A percentile compares a stretch with the other conserved stretches of the same genome.
Evolutionary conservation across 2,113 vertebrate species (phyloP).

Genomic region (Chamaea fasciata): DNA sequence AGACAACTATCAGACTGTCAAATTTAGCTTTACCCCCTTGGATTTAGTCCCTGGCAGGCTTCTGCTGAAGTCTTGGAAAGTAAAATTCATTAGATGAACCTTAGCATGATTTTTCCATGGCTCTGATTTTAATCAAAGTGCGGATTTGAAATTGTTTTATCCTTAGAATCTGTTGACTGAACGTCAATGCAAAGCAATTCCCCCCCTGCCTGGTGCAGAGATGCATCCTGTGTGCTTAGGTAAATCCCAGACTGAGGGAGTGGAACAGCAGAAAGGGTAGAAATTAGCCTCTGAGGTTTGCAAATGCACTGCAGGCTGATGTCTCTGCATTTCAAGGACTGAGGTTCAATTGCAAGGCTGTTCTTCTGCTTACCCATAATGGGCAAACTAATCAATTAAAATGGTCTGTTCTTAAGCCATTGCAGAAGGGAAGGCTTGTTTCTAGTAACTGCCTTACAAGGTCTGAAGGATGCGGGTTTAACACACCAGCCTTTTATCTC

Average conservation of each 20-base stretch:
- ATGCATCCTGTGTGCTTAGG: background rate
- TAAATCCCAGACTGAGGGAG: slow-evolving; percentile 15
- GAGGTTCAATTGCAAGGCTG: background rate
- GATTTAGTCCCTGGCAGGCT: background rate
- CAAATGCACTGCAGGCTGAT: background rate
- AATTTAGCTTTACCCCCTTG: background rate
- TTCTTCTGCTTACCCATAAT: background rate
- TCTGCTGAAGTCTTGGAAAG: background rate
- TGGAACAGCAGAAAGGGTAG: slow-evolving; percentile 11
- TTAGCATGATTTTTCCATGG: slow-evolving; percentile 36
- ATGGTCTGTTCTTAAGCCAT: background rate
- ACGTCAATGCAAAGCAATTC: background rate
- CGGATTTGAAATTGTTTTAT: slow-evolving; percentile 49
- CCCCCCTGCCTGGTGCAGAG: background rate
- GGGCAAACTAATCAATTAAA: slow-evolving; percentile 18
- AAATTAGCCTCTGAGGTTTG: slow-evolving; percentile 41
- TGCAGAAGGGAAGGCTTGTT: background rate
- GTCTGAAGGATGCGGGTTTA: background rate
- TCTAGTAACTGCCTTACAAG: background rate
- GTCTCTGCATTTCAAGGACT: background rate
- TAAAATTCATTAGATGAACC: slow-evolving; percentile 26
- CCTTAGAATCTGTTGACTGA: slow-evolving; percentile 46
- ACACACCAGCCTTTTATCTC: background rate
- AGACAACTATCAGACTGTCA: background rate
- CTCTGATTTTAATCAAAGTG: slow-evolving; percentile 63